Conservation (phyloP, 64 coral and sea anemone species). For the Montipora capricornis region DNA sequence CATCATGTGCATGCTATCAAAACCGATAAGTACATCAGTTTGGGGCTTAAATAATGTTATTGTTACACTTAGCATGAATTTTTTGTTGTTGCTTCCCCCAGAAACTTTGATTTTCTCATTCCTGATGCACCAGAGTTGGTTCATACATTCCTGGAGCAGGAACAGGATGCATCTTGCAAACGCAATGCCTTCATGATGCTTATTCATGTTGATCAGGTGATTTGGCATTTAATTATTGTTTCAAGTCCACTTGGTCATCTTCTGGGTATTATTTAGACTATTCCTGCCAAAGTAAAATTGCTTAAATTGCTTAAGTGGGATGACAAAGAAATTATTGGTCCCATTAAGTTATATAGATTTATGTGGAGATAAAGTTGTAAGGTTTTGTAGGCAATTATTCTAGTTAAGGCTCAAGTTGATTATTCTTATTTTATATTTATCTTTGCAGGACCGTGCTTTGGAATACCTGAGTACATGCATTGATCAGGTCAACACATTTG, state of each 20-base stretch:
- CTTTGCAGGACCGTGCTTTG: slow-evolving; percentile 84
- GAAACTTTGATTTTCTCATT: slow-evolving; percentile 99
- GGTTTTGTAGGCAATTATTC: too few species aligned
- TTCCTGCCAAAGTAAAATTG: too few species aligned
- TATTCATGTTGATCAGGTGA: slow-evolving; percentile 99
- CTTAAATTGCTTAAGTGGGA: too few species aligned
- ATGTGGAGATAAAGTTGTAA: too few species aligned
- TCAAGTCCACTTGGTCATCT: too few species aligned
- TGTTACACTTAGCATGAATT: too few species aligned
- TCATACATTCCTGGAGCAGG: slow-evolving; percentile 98
- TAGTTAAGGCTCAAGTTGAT: not conserved
- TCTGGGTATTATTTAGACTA: too few species aligned
- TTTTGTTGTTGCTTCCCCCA: slow-evolving; percentile 1
- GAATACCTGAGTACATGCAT: slow-evolving; percentile 99
- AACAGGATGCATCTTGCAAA: slow-evolving; percentile 99
- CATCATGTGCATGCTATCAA: too few species aligned
- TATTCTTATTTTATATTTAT: not conserved
- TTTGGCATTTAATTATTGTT: not conserved
- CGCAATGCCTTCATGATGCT: slow-evolving; percentile 99
- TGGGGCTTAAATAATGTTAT: too few species aligned
- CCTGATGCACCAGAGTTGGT: slow-evolving; percentile 98
- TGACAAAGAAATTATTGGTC: too few species aligned
- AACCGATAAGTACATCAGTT: too few species aligned
- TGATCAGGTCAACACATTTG: slow-evolving; percentile 99
- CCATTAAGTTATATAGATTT: too few species aligned